These are phyloP conservation scores for Gibbula magus DNA, from an alignment of 2,888 invertebrate species.

Conservation along the genomic window DNA sequence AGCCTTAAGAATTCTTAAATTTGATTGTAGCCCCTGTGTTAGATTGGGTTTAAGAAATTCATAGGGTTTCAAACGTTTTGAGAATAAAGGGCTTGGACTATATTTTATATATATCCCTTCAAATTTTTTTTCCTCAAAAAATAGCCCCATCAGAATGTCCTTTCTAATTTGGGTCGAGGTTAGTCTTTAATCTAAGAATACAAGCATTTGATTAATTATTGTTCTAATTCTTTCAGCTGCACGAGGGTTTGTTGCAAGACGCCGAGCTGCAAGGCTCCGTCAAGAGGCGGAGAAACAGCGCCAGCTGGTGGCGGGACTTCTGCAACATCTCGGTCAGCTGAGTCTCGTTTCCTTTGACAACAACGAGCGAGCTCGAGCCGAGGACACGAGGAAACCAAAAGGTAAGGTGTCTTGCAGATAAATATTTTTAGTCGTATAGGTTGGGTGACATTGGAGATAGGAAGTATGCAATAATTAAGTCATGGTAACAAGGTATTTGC, in stretches of 20 bases:
- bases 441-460: background rate
- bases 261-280: slow-evolving; percentile 37
- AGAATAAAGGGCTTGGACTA: no score
- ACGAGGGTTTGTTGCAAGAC: slow-evolving; percentile 60
- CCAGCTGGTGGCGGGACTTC: slow-evolving; percentile 49
- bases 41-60: no score
- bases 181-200: no score
- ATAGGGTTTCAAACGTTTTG: no score
- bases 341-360: background rate
- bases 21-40: no score
- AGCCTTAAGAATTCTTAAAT: no score
- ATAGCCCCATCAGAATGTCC: no score
- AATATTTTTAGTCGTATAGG: background rate
- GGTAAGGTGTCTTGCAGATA: background rate
- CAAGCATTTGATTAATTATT: background rate
- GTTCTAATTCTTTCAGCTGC: slow-evolving; percentile 39
- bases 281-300: slow-evolving; percentile 52
- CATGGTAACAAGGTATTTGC: no score
- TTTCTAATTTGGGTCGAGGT: no score
- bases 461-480: background rate
- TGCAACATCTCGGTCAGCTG: slow-evolving; percentile 45
- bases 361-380: background rate
- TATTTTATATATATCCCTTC: no score
- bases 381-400: slow-evolving; percentile 17
- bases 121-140: no score